phyloP scores from a whole-genome alignment of 2,888 invertebrate genomes.

The Sturmia bella region DNA sequence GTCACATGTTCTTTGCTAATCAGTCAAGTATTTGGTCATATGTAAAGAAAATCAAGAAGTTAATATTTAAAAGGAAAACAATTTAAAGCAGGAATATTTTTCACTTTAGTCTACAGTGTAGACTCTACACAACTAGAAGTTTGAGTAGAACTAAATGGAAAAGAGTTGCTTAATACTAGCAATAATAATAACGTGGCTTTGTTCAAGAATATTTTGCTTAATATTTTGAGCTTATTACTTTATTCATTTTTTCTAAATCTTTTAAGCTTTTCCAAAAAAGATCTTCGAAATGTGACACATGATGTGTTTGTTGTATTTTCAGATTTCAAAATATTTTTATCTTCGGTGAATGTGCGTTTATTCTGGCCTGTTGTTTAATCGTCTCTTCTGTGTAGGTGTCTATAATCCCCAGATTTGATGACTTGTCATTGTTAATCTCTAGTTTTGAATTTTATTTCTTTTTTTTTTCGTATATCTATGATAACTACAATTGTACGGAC shows the following conservation, averaged over 20 bases:
- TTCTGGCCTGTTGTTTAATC: conserved; percentile 52
- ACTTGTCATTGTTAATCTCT: conserved; percentile 58
- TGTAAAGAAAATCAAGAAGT: no score
- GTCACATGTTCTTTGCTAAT: no score
- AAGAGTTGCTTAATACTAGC: no score
- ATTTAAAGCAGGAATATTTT: no score
- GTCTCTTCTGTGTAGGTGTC: conserved; percentile 63
- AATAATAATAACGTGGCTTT: no score
- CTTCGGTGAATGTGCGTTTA: conserved; percentile 21
- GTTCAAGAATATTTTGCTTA: no score
- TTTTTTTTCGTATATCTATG: background rate
- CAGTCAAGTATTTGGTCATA: no score
- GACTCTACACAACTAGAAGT: no score
- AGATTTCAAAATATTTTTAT: conserved; percentile 17
- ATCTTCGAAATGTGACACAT: conserved; percentile 43
- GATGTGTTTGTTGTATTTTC: conserved; percentile 25
- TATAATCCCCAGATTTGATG: conserved; percentile 66
- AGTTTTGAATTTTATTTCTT: conserved; percentile 4
- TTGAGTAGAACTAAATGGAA: no score
- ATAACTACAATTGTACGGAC: conserved; percentile 2
- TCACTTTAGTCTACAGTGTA: no score
- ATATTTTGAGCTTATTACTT: no score
- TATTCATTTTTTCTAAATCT: conserved; percentile 11
- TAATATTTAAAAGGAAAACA: no score
- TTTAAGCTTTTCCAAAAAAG: conserved; percentile 10